These are phyloP conservation scores for Acipenser oxyrinchus DNA, from an alignment of 2,797 vertebrate genomes.

Conservation along the genomic window DNA sequence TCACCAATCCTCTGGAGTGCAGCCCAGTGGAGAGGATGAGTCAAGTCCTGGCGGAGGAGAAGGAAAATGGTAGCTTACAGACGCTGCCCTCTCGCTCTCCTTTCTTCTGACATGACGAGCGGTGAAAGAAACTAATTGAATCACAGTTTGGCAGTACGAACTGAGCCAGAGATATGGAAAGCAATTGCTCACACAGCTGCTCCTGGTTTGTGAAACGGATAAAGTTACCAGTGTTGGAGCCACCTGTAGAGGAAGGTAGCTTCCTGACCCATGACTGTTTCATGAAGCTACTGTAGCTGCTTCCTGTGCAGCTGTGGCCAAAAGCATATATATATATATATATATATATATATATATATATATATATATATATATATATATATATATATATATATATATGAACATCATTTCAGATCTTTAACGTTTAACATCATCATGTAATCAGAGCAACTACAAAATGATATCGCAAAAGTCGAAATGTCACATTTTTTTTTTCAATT, in stretches of 20 bases:
- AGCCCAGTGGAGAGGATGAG: not conserved
- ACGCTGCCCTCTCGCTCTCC: not conserved
- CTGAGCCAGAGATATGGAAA: not conserved
- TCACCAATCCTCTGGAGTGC: not conserved
- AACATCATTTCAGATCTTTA: not conserved
- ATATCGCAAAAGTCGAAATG: too few species aligned
- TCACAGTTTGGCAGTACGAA: not conserved
- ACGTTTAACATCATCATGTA: too few species aligned
- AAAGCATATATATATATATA: not conserved
- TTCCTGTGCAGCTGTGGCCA: slow-evolving; percentile 26
- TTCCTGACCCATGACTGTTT: slow-evolving; percentile 15
- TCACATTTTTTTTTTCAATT: too few species aligned
- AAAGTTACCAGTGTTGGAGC: not conserved
- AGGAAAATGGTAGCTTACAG: not conserved
- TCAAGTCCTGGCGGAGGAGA: not conserved
- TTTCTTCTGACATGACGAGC: not conserved
- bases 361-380: not conserved
- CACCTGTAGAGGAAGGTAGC: not conserved
- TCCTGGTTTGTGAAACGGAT: not conserved
- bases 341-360: too few species aligned
- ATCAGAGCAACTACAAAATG: not conserved
- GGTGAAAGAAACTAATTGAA: not conserved
- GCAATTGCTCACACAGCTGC: not conserved
- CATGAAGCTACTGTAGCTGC: slow-evolving; percentile 36
- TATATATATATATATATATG: not conserved